Base-by-base conservation (phyloP, 1,140 invertebrate genomes). In the Papilio machaon region DNA sequence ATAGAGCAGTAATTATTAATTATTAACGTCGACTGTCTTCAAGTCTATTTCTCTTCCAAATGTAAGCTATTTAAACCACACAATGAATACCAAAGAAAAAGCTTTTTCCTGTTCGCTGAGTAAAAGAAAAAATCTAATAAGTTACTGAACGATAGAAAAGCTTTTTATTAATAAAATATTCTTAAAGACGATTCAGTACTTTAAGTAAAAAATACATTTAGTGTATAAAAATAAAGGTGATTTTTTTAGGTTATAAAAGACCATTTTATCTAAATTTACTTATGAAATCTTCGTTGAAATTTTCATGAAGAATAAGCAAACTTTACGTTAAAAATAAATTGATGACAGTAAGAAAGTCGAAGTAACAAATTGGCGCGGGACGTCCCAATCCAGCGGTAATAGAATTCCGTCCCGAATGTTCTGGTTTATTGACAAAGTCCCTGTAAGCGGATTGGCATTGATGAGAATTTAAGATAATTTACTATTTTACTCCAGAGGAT, bases 391-490 rank as follows among this genome's bases (percentile, higher is more conserved):
- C 58, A 58, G 52, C 76, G 76, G 76, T 78, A 78, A 78, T 78
- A 78, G 76, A 78, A 78, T 78, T 78, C 52, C 76, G 76, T 78
- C 54, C 76, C 54, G 35, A 78, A 78, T 78, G 76, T 58, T 78
- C 30, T 38, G 54, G 30, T 78, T 60, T 78, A 78, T 78, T 78
- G 76, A 78, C 76, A 78, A 78, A 78, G 76, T 78, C 76, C 52
- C 54, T 60, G 49, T 78, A 78, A 78, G 76, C 35, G 49, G 76
- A 78, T 78, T 58, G 76, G 35, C 76, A 60, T 58, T 17, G 54
- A 78, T 78, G 76, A 60, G 76, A 78, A 58, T 78, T 78, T 78
- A 46, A 78, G 76, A 58, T 43, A 54, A 78, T 78, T 78, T 54
- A 78, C 54, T 78, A 60, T 58, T 38, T 60, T 60, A 54, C 76